Percentiles rank a stretch among this genome's conserved stretches.
phyloP scores from a whole-genome alignment of 2,113 vertebrate species.

The Etheostoma spectabile region DNA sequence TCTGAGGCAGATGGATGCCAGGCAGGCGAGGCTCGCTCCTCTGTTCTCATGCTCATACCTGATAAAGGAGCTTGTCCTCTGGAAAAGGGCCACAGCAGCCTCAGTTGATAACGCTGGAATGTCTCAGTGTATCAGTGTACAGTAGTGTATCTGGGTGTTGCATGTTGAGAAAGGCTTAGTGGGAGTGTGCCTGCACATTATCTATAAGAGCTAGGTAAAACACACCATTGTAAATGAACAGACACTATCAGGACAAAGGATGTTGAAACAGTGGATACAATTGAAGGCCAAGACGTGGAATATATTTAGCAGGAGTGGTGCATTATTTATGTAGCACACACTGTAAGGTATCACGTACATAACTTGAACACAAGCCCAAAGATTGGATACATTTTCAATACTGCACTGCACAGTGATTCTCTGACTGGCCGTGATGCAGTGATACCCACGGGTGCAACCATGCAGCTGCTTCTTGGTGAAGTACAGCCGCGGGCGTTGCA shows the following conservation, averaged over 20 bases:
- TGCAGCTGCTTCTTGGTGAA: conserved; percentile 55
- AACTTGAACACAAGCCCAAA: conserved; percentile 41
- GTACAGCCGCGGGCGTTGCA: conserved; percentile 45
- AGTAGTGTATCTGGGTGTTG: conserved; percentile 23
- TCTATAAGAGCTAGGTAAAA: conserved; percentile 37
- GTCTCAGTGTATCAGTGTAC: conserved; percentile 30
- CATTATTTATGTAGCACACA: conserved; percentile 69
- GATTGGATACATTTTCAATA: conserved; percentile 52
- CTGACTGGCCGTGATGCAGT: conserved; percentile 32
- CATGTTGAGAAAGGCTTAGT: conserved; percentile 2
- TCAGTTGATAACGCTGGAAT: conserved; percentile 65
- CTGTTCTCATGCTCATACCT: conserved; percentile 69
- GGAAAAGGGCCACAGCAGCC: conserved; percentile 59
- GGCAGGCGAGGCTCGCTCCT: conserved; percentile 41
- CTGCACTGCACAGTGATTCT: conserved; percentile 45
- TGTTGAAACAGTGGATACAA: conserved; percentile 4
- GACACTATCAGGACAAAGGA: conserved; percentile 21
- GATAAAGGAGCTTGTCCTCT: conserved; percentile 68
- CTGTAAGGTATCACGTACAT: conserved; percentile 65
- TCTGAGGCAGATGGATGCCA: conserved; percentile 60
- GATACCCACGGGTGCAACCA: conserved; percentile 44
- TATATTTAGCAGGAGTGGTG: conserved; percentile 40
- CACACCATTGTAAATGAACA: conserved; percentile 4
- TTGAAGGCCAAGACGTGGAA: conserved; percentile 20
- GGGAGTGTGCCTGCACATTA: conserved; percentile 21